phyloP scores from a whole-genome alignment of 1,140 invertebrate genomes.

The Papilio glaucus region DNA sequence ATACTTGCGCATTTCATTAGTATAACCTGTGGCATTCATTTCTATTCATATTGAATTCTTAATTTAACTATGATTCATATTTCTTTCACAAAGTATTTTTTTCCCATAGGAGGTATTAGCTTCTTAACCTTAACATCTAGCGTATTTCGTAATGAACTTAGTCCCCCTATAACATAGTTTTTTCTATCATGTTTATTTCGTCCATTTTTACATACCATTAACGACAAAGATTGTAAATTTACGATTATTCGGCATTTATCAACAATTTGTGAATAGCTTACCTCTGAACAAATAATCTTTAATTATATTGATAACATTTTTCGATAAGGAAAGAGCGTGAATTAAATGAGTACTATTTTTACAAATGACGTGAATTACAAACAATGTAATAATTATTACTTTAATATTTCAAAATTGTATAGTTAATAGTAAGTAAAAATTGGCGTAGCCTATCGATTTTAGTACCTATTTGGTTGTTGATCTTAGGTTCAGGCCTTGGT shows the following conservation, averaged over 20 bases:
- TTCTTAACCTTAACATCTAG: too few species aligned
- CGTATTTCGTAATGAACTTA: background rate
- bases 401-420: background rate
- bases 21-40: too few species aligned
- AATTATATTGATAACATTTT: background rate
- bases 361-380: background rate
- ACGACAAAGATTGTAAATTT: background rate
- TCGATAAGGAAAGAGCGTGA: background rate
- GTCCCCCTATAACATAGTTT: background rate
- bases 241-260: slow-evolving; percentile 4
- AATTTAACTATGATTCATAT: too few species aligned
- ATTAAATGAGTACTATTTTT: background rate
- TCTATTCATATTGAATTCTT: too few species aligned
- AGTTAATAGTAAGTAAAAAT: background rate
- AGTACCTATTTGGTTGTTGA: background rate
- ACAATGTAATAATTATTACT: background rate
- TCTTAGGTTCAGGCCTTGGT: background rate
- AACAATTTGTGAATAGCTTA: background rate
- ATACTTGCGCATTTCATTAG: too few species aligned
- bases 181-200: background rate
- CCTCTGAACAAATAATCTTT: background rate
- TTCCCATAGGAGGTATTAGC: too few species aligned
- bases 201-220: background rate
- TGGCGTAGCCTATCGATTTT: background rate
- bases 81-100: too few species aligned